Evolutionary conservation across 2,113 vertebrate genomes (phyloP).

Genomic region (Jacana jacana): DNA sequence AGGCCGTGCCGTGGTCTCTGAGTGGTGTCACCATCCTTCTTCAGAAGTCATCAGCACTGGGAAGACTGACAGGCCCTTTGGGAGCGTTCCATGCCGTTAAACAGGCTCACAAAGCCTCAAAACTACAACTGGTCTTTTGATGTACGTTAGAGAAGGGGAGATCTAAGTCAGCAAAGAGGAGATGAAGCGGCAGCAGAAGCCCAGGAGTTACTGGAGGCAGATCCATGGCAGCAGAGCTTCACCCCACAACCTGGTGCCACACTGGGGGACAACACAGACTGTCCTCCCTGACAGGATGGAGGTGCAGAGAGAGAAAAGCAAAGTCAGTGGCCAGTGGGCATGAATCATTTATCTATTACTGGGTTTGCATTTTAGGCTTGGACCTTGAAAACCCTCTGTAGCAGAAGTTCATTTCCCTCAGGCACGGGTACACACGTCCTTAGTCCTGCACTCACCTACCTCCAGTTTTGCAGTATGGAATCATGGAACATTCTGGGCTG

Average conservation of each 20-base stretch:
- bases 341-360: background rate
- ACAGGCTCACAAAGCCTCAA: background rate
- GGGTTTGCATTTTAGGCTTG: background rate
- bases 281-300: background rate
- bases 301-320: background rate
- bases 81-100: background rate
- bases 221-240: background rate
- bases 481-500: too few species aligned
- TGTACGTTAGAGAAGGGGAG: too few species aligned
- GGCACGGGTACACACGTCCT: background rate
- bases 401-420: background rate
- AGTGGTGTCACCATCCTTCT: background rate
- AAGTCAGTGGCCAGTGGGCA: background rate
- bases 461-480: background rate
- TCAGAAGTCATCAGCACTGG: background rate
- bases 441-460: background rate
- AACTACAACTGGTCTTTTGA: background rate
- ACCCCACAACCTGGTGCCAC: background rate
- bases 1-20: background rate
- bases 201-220: background rate
- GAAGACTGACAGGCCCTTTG: background rate
- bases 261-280: rapidly evolving
- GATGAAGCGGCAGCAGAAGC: background rate
- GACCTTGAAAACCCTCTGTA: background rate
- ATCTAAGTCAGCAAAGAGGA: background rate